Percentiles rank a stretch among this genome's conserved stretches.
Evolutionary conservation across 2,888 invertebrate species (phyloP).

Genomic region (Spatulosminthurus flaviceps): DNA sequence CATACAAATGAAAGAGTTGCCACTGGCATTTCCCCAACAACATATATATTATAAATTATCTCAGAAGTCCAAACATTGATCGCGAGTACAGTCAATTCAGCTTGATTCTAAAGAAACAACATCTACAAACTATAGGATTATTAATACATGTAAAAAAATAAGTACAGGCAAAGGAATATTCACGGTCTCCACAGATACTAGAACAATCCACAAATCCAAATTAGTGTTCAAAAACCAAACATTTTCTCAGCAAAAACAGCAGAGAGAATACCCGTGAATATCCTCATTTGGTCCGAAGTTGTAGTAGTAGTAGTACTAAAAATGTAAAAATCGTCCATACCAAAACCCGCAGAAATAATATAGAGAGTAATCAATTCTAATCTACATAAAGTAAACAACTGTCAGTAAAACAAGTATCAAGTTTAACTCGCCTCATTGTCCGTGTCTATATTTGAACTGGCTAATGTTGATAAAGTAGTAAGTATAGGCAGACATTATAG

Average conservation of each 20-base stretch:
- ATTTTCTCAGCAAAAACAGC: too few relatives aligned
- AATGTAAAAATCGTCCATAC: slow-evolving; percentile 5
- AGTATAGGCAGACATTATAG: too few relatives aligned
- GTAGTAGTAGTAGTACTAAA: too few relatives aligned
- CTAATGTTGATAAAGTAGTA: too few relatives aligned
- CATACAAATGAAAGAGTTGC: background rate
- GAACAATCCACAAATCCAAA: too few relatives aligned
- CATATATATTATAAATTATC: background rate
- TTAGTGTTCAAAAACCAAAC: too few relatives aligned
- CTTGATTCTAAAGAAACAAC: background rate
- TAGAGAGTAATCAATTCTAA: slow-evolving; percentile 46
- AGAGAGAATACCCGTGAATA: too few relatives aligned
- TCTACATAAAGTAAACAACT: slow-evolving; percentile 5
- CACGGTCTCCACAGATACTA: background rate
- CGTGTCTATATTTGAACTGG: too few relatives aligned
- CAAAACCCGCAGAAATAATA: background rate
- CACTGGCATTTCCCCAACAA: background rate
- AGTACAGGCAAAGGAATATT: background rate
- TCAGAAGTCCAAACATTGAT: background rate
- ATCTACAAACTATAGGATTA: background rate
- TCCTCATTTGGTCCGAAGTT: too few relatives aligned
- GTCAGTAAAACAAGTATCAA: too few relatives aligned
- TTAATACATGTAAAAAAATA: background rate
- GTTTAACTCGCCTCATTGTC: too few relatives aligned
- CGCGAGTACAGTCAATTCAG: slow-evolving; percentile 10